phyloP scores from a whole-genome alignment of 2,113 vertebrate species.

The Mungos mungo region DNA sequence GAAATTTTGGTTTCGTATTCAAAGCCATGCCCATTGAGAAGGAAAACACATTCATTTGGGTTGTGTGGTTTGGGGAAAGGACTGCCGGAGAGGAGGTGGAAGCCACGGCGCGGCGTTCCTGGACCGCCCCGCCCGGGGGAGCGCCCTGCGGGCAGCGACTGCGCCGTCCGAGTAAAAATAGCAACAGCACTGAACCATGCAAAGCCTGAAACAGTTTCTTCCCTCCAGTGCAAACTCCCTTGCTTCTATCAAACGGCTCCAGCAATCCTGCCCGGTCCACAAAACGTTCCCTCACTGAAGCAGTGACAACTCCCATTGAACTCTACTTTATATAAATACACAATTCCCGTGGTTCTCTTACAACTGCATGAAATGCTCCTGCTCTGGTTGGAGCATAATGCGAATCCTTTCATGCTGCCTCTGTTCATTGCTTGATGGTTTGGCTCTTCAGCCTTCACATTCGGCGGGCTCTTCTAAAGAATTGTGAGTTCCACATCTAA shows the following conservation, averaged over 20 bases:
- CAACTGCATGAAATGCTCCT: neutral
- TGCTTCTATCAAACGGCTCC: slow-evolving; percentile 5
- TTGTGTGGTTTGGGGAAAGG: slow-evolving; percentile 70
- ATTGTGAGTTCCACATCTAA: neutral
- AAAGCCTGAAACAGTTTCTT: slow-evolving; percentile 44
- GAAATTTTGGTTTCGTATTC: slow-evolving; percentile 65
- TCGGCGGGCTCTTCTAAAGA: neutral
- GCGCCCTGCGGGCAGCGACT: neutral
- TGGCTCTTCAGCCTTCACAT: neutral
- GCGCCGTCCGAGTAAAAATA: slow-evolving; percentile 17
- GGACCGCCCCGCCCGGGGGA: neutral
- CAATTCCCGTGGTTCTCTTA: neutral
- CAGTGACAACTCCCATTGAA: neutral
- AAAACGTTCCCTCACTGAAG: neutral
- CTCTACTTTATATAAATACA: neutral
- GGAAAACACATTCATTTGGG: slow-evolving; percentile 77
- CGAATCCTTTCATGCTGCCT: slow-evolving; percentile 16
- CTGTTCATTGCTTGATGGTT: neutral
- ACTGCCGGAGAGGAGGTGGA: slow-evolving; percentile 38
- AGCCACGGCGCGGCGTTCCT: slow-evolving; percentile 58
- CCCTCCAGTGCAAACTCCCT: slow-evolving; percentile 39
- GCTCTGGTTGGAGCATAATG: neutral
- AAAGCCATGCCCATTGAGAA: slow-evolving; percentile 59
- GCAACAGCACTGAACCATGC: slow-evolving; percentile 66
- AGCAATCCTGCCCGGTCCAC: neutral